Percentiles rank a stretch among this genome's conserved stretches.
Evolutionary conservation across 2,797 vertebrate species (phyloP).

Genomic region (Parauchenoglanis ngamensis): DNA sequence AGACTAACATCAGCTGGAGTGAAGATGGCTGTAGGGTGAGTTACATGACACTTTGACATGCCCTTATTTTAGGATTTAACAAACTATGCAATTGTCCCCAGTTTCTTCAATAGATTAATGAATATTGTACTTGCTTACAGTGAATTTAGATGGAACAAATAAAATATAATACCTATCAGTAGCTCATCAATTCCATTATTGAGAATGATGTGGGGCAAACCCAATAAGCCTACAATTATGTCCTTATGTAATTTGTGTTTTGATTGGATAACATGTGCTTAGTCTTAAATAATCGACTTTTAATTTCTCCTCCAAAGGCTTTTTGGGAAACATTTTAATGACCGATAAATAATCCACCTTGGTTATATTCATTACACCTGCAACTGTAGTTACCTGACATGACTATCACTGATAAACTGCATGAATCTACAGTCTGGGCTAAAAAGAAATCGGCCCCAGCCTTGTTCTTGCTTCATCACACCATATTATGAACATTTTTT

Average conservation of each 20-base stretch:
- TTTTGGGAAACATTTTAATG: not conserved
- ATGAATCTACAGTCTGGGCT: not conserved
- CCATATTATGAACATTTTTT: not conserved
- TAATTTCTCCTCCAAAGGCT: not conserved
- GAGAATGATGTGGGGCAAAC: too few relatives aligned
- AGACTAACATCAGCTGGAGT: constrained; percentile 79
- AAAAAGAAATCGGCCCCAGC: not conserved
- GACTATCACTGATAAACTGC: not conserved
- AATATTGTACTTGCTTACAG: too few relatives aligned
- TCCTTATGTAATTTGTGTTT: not conserved
- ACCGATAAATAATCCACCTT: not conserved
- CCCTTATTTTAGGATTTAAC: not conserved
- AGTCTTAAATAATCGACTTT: not conserved
- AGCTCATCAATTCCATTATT: too few relatives aligned
- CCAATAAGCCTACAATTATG: not conserved
- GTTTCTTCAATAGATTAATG: too few relatives aligned
- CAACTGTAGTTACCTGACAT: not conserved
- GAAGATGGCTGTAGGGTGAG: constrained; percentile 86
- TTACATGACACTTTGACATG: not conserved
- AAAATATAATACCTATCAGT: too few relatives aligned
- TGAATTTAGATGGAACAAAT: too few relatives aligned
- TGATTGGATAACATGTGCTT: not conserved
- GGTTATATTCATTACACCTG: too few relatives aligned
- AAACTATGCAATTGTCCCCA: not conserved
- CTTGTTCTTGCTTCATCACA: not conserved